Conservation (phyloP, 2,113 vertebrate species). For the Chaenogobius annularis region DNA sequence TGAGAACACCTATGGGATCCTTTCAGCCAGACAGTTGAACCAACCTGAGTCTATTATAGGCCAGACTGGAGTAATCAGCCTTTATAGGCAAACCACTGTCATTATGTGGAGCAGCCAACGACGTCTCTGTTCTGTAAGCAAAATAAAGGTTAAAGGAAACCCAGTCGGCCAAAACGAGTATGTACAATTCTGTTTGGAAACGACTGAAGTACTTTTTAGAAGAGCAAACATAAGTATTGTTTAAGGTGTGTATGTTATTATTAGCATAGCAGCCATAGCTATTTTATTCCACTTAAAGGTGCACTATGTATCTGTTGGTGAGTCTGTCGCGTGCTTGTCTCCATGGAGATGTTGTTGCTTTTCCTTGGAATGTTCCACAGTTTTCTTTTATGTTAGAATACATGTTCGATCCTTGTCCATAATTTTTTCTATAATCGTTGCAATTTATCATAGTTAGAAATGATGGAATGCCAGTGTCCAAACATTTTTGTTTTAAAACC, state of each 20-base stretch:
- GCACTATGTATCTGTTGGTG: too few species aligned
- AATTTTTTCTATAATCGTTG: too few species aligned
- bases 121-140: not conserved
- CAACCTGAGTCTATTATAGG: constrained; percentile 1
- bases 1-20: not conserved
- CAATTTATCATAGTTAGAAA: too few species aligned
- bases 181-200: not conserved
- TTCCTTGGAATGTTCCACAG: too few species aligned
- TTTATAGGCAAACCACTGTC: constrained; percentile 8
- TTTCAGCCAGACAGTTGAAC: not conserved
- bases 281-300: not conserved
- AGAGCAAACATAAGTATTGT: not conserved
- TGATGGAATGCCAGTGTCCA: too few species aligned
- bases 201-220: not conserved
- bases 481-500: too few species aligned
- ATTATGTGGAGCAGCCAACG: not conserved
- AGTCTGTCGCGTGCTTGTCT: too few species aligned
- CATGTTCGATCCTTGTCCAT: too few species aligned
- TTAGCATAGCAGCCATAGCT: not conserved
- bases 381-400: too few species aligned
- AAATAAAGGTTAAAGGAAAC: not conserved
- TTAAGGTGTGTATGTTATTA: not conserved
- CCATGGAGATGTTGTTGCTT: too few species aligned
- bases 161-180: not conserved
- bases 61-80: constrained; percentile 4